Evolutionary conservation across 1,140 invertebrate species (phyloP).

Genomic region (Drosophila dunni): DNA sequence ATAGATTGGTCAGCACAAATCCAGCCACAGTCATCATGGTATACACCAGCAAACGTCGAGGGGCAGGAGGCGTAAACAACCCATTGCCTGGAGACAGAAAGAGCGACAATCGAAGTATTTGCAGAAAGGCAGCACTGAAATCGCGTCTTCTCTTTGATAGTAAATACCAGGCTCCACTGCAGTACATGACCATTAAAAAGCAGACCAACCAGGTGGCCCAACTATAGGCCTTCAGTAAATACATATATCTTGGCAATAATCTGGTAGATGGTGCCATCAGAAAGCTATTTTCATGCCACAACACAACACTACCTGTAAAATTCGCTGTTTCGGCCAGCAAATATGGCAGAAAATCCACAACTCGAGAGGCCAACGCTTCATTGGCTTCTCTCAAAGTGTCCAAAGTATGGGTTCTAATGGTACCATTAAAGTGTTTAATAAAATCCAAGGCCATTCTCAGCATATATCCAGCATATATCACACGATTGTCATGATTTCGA

Average conservation of each 20-base stretch:
- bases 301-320: constrained; percentile 49
- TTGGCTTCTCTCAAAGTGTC: constrained; percentile 28
- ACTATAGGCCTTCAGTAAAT: constrained; percentile 41
- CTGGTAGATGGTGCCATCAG: constrained; percentile 53
- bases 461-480: constrained; percentile 64
- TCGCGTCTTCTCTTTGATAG: constrained; percentile 5
- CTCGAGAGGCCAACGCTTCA: constrained; percentile 33
- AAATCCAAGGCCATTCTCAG: constrained; percentile 56
- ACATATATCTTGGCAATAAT: constrained; percentile 45
- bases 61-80: constrained; percentile 9
- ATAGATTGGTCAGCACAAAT: constrained; percentile 62
- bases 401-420: background rate
- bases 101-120: constrained; percentile 43
- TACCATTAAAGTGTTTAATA: constrained; percentile 57
- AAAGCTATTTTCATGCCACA: constrained; percentile 58
- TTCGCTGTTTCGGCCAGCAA: constrained; percentile 38
- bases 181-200: constrained; percentile 46
- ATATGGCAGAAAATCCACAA: constrained; percentile 60
- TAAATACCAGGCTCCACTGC: constrained; percentile 43
- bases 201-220: constrained; percentile 49
- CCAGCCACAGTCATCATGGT: constrained; percentile 44
- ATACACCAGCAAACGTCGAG: constrained; percentile 38
- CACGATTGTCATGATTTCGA: constrained; percentile 27
- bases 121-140: constrained; percentile 41
- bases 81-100: constrained; percentile 34